These are phyloP conservation scores for Eumeta japonica DNA, from an alignment of 1,140 invertebrate species.

Conservation along the genomic window DNA sequence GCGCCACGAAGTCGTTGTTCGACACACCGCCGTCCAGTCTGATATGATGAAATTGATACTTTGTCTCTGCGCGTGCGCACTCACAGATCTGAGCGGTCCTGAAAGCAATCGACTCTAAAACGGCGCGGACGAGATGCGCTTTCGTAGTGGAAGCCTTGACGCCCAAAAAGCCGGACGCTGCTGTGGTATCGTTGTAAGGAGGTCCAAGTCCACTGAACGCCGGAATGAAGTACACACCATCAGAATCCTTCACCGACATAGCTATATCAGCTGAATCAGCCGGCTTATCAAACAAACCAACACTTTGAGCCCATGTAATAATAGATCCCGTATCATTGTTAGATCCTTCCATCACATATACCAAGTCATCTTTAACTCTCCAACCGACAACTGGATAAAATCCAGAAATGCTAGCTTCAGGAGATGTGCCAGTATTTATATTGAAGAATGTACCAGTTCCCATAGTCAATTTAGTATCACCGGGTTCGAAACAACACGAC, in stretches of 20 bases:
- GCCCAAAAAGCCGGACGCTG: conserved; percentile 82
- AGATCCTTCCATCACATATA: conserved; percentile 81
- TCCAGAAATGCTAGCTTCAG: conserved; percentile 76
- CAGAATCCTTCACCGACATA: conserved; percentile 68
- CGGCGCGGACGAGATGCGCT: conserved; percentile 76
- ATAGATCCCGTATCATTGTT: conserved; percentile 84
- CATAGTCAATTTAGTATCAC: conserved; percentile 88
- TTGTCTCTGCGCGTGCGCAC: conserved; percentile 67
- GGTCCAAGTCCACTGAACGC: conserved; percentile 90
- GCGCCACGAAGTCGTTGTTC: conserved; percentile 85
- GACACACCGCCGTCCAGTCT: conserved; percentile 94
- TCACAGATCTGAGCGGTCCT: conserved; percentile 75
- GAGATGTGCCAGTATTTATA: conserved; percentile 76
- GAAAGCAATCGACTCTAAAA: conserved; percentile 87
- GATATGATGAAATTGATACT: conserved; percentile 60
- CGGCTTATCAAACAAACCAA: conserved; percentile 75
- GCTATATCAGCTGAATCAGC: conserved; percentile 71
- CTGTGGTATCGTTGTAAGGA: conserved; percentile 82
- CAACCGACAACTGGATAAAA: conserved; percentile 91
- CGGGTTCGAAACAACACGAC: conserved; percentile 77
- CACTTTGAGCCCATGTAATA: conserved; percentile 81
- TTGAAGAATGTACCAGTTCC: conserved; percentile 94
- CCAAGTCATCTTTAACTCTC: conserved; percentile 69
- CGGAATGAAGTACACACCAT: conserved; percentile 87
- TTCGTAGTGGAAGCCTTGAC: conserved; percentile 76